These are phyloP conservation scores for Acanthochromis polyacanthus DNA, from an alignment of 2,113 vertebrate species.

Conservation along the genomic window DNA sequence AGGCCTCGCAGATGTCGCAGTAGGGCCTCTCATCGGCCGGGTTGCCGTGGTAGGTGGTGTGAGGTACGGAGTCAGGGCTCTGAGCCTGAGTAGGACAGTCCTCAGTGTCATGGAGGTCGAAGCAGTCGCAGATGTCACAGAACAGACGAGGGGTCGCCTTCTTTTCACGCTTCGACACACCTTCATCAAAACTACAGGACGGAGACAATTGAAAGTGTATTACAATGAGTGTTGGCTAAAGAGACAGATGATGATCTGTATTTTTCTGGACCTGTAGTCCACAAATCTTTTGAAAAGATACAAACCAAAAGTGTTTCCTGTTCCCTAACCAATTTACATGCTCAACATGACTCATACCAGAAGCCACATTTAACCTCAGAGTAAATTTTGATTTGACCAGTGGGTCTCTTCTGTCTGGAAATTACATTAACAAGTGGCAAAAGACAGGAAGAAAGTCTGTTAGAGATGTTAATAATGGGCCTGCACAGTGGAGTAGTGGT, in stretches of 20 bases:
- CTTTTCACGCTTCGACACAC: constrained; percentile 86
- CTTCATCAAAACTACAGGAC: constrained; percentile 31
- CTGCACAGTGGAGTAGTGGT: too few relatives aligned
- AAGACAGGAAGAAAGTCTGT: too few relatives aligned
- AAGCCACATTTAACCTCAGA: too few relatives aligned
- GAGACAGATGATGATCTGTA: neutral
- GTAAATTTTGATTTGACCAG: too few relatives aligned
- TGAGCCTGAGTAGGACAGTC: constrained; percentile 97
- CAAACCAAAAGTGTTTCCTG: too few relatives aligned
- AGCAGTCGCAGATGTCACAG: constrained; percentile 98
- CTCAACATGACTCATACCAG: too few relatives aligned
- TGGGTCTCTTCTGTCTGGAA: too few relatives aligned
- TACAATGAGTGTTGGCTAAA: neutral
- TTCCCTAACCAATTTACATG: too few relatives aligned
- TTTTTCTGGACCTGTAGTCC: neutral
- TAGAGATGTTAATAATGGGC: too few relatives aligned
- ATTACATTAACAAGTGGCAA: too few relatives aligned
- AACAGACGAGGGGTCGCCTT: constrained; percentile 91
- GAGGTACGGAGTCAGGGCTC: constrained; percentile 90
- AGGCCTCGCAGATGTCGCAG: constrained; percentile 96
- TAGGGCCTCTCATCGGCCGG: constrained; percentile 90
- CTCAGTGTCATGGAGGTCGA: constrained; percentile 96
- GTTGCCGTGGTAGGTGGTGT: constrained; percentile 91
- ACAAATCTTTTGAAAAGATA: neutral
- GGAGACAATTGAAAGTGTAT: neutral